Base-by-base conservation (phyloP, 1,140 invertebrate species). In the Nilaparvata lugens region DNA sequence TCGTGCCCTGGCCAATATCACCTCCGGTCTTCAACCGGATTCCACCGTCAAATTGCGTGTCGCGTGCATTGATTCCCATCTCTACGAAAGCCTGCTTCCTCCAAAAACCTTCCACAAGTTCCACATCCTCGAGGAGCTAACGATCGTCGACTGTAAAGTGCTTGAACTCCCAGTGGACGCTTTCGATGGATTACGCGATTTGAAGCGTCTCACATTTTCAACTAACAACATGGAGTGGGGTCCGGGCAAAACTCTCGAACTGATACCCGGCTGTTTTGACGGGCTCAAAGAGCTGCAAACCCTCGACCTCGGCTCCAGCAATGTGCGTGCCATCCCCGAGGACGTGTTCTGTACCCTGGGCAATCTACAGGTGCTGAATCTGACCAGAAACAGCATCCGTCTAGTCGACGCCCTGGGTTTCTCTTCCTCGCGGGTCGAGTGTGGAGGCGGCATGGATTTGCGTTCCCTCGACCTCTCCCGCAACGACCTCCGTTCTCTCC, bases 301-400 rank as follows among this genome's bases (percentile, higher is more conserved):
- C 14, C 77, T 95, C 60, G 86, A 94, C 76, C 74, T 95, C 63
- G 79, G 84, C 54, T 82, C 88, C 69, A 94, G 91, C 74, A 91
- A 93, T 74, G 82, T 95, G 52, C 79, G 83, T 55, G 78, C 82
- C 2, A 70, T 94, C 64, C 88, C 91, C 2, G 81, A 82, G 13
- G 83, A 82, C 43, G 78, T 86, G 28, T 84, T 93, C 56, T 93
- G 90, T 70, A 79, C 83, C 3, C 74, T 95, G 60, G 79, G 80
- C 53, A 89, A 87, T 68, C 75, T 96, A 5, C 87, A 88, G 68
- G 81, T 83, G 52, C 75, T 96, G 21, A 94, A 95, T 76, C 77
- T 93, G 61, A 92, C 89, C 9, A 78, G 82, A 21, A 93, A 94
- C 73, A 82, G 83, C 66, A 83, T 95, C 62, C 78, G 79, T 51